Evolutionary conservation across 2,888 invertebrate species (phyloP).

Genomic region (Globia sparganii): DNA sequence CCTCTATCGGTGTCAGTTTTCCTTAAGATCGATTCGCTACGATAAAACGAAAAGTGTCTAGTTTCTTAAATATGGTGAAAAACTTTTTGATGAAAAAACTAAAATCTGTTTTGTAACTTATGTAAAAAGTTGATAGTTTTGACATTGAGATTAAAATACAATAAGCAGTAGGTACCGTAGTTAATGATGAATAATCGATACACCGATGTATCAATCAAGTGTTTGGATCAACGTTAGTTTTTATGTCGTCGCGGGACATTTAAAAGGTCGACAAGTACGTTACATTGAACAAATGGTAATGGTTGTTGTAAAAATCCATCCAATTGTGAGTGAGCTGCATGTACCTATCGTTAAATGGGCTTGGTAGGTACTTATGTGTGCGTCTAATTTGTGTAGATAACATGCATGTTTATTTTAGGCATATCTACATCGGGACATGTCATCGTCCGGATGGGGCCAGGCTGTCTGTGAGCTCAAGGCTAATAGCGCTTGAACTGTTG

Average conservation of each 20-base stretch:
- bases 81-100: constrained; percentile 60
- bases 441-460: constrained; percentile 75
- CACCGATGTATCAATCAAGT: constrained; percentile 59
- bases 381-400: constrained; percentile 59
- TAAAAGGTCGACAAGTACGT: constrained; percentile 66
- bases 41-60: constrained; percentile 74
- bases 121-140: constrained; percentile 50
- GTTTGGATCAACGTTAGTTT: constrained; percentile 57
- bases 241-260: constrained; percentile 54
- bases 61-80: constrained; percentile 71
- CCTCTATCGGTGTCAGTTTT: constrained; percentile 74
- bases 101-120: constrained; percentile 52
- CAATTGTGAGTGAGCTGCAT: constrained; percentile 51
- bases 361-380: constrained; percentile 45
- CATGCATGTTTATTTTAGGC: constrained; percentile 70
- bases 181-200: constrained; percentile 36
- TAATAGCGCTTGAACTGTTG: constrained; percentile 56
- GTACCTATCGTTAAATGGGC: constrained; percentile 45
- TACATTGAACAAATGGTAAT: constrained; percentile 60
- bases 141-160: constrained; percentile 61
- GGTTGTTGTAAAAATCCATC: constrained; percentile 55
- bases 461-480: constrained; percentile 81
- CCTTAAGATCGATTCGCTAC: constrained; percentile 78
- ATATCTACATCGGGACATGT: constrained; percentile 71
- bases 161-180: constrained; percentile 29